Evolutionary conservation across 1,140 invertebrate genomes (phyloP), one percentile per base, ranked within the genome.

Genomic region (Dreissena rostriformis): DNA sequence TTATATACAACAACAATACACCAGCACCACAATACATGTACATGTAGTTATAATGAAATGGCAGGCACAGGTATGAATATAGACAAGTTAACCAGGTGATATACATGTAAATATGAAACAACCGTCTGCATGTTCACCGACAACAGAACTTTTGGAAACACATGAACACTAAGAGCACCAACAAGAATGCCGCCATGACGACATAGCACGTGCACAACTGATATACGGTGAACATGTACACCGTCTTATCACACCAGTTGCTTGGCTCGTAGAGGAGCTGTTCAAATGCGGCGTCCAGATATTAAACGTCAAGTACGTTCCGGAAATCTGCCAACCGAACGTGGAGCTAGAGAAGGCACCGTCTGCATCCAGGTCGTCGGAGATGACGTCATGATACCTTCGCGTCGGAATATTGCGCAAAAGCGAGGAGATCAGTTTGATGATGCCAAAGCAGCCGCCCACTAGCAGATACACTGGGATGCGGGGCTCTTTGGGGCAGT

Each of bases 391-490:
- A 73, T 94, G 94, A 86, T 94, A 94, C 61, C 92, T 89, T 14
- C 95, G 92, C 0, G 94, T 95, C 55, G 94, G 93, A n/a, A 96
- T 94, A 91, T 96, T 96, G 0, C 94, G 94, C 94, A 96, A 97
- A 11, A 96, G 93, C 19, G 95, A 92, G 94, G 84, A 73, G 17
- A 87, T 53, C 67, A 90, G 66, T n/a, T n/a, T n/a, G n/a, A n/a
- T n/a, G n/a, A n/a, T n/a, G n/a, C n/a, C n/a, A n/a, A n/a, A n/a
- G n/a, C 88, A 86, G 0, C 92, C 92, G n/a, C 90, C 91, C 6
- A 93, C 89, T 22, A 92, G 76, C 11, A 92, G 87, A 81, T 92
- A 93, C 66, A 93, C 88, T 12, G 92, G 92, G 17, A 93, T 86
- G 28, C 88, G 88, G 6, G 91, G 91, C 68, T 93, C 87, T 49